Conservation (phyloP, 2,113 vertebrate species). For the Podarcis raffonei region DNA sequence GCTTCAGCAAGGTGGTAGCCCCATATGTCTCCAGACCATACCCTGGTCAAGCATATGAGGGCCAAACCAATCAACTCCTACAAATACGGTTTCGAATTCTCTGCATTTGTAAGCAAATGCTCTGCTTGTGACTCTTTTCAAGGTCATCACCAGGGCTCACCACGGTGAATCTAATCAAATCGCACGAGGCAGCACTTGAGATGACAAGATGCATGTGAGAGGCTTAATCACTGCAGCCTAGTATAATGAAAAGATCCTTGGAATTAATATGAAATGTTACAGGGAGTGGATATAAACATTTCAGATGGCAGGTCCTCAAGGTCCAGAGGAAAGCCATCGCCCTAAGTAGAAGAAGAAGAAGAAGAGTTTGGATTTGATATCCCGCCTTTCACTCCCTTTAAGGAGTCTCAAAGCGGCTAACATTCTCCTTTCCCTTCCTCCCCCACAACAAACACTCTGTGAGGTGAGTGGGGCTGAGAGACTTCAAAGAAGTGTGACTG, state of each 20-base stretch:
- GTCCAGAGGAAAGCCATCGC: conserved; percentile 49
- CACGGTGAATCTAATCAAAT: conserved; percentile 25
- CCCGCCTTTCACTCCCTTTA: no score
- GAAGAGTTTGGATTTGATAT: no score
- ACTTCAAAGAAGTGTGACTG: no score
- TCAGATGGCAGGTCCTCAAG: conserved; percentile 34
- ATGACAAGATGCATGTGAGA: conserved; percentile 11
- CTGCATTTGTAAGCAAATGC: not conserved
- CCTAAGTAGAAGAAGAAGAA: no score
- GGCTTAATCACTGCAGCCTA: conserved; percentile 17
- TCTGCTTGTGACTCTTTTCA: not conserved
- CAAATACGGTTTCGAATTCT: not conserved
- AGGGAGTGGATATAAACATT: conserved; percentile 27
- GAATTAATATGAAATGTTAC: conserved; percentile 45
- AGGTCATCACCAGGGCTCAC: conserved; percentile 17
- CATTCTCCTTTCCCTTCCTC: no score
- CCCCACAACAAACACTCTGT: no score
- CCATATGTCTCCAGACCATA: no score
- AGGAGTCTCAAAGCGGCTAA: no score
- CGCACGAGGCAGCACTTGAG: rapidly evolving
- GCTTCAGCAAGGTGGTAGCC: not conserved
- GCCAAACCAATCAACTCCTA: not conserved
- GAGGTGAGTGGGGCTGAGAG: no score
- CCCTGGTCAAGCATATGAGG: not conserved
- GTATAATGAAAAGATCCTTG: conserved; percentile 42